Evolutionary conservation across 2,888 invertebrate genomes (phyloP).

Genomic region (Epirrita christyi): DNA sequence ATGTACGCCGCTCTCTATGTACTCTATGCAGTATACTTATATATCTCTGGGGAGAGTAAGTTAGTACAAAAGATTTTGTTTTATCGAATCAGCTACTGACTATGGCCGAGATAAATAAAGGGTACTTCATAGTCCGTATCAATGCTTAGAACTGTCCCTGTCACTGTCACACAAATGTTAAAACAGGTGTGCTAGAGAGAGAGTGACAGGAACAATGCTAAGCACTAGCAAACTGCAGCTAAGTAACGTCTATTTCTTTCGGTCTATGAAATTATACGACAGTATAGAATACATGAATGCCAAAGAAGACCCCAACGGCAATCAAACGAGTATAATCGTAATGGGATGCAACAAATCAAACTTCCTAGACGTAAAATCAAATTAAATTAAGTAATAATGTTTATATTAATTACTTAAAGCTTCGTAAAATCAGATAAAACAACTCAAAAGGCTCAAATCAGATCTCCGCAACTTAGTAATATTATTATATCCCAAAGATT

Average conservation of each 20-base stretch:
- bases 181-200: too few relatives aligned
- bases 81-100: too few relatives aligned
- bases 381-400: constrained; percentile 12
- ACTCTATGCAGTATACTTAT: background rate
- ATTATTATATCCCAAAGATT: background rate
- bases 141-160: too few relatives aligned
- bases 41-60: background rate
- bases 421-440: constrained; percentile 16
- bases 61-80: too few relatives aligned
- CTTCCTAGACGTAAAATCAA: constrained; percentile 7
- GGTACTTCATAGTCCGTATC: too few relatives aligned
- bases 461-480: constrained; percentile 11
- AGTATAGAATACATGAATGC: background rate
- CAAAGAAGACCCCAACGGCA: background rate
- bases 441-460: constrained; percentile 5
- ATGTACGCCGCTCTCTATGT: background rate
- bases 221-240: too few relatives aligned
- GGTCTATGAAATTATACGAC: too few relatives aligned
- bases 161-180: too few relatives aligned
- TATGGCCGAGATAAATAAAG: too few relatives aligned
- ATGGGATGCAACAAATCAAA: constrained; percentile 4
- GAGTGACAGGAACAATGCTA: too few relatives aligned
- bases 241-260: too few relatives aligned
- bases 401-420: constrained; percentile 22
- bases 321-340: constrained; percentile 5